Base-by-base conservation (phyloP, 2,888 invertebrate species). In the Alentia gelatinosa region DNA sequence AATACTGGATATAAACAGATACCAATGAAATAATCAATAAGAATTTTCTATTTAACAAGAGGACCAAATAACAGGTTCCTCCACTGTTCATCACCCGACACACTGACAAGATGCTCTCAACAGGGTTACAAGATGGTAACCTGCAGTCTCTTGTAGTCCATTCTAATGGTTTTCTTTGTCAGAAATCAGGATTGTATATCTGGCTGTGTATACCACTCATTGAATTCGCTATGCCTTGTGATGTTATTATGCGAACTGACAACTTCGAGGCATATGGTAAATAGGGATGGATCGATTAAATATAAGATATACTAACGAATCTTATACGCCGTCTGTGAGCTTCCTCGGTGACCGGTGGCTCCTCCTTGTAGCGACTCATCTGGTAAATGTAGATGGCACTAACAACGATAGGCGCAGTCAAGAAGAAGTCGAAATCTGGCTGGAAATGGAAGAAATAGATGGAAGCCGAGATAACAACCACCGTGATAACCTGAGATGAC, bases 401-500 rank as follows among this genome's bases (percentile, higher is more conserved):
- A 3, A 84, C 15, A 7, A 84, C 84, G n/a, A 84, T 84, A 26
- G 84, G 84, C 12, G 84, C 39, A 3, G 40, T 84, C 39, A 84
- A 26, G 42, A 84, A 84, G 42, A 84, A 84, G 40, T 84, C 84
- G 3, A 84, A 4, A 3, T 84, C 40, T 1, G 84, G 84, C 42
- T 40, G 39, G 84, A 84, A 84, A n/a, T 42, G 40, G 42, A 84
- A 84, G 84, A 84, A 84, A 30, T 84, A 84, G 39, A 84, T 84
- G 84, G 84, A 84, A 1, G 40, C 30, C 7, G 40, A 84, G 39
- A 84, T 42, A 30, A 84, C 42, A 30, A n/a, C 40, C 26, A 90
- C 75, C 12, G 90, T 90, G 47, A 68, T 79, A 23, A 75, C 23
- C 33, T 90, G 90, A 19, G 90, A 42, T 15, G 90, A 90, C 30